Evolutionary conservation across 1,140 invertebrate species (phyloP).

Genomic region (Trichonephila inaurata): DNA sequence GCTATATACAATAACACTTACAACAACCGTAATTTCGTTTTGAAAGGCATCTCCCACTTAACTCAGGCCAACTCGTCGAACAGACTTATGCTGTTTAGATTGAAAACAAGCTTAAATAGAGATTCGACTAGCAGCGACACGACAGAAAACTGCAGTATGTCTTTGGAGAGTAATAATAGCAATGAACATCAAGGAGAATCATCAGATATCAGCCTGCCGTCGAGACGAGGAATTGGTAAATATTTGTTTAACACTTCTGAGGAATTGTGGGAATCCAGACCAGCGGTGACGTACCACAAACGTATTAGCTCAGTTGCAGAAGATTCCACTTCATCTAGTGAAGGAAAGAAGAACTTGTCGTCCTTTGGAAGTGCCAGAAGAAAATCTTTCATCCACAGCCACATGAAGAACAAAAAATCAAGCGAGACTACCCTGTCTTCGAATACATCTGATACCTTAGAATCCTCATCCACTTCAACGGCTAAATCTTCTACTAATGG

Average conservation of each 20-base stretch:
- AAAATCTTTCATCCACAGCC: conserved; percentile 72
- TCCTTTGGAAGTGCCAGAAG: conserved; percentile 66
- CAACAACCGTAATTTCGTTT: conserved; percentile 1
- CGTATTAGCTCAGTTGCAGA: not conserved
- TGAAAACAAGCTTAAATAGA: conserved; percentile 58
- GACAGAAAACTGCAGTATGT: conserved; percentile 69
- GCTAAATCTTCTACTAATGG: not conserved
- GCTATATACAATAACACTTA: conserved; percentile 67
- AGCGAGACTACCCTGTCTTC: conserved; percentile 75
- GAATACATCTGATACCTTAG: conserved; percentile 37
- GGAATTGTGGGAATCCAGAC: conserved; percentile 61
- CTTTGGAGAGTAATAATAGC: conserved; percentile 72
- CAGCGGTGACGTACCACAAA: conserved; percentile 42
- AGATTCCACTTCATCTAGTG: not conserved
- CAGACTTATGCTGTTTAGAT: conserved; percentile 41
- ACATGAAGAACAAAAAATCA: conserved; percentile 70
- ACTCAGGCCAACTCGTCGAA: conserved; percentile 1
- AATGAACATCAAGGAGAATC: conserved; percentile 48
- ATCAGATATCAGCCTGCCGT: conserved; percentile 25
- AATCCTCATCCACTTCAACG: conserved; percentile 24
- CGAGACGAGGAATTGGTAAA: conserved; percentile 56
- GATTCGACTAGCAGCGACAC: conserved; percentile 75
- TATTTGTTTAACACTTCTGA: conserved; percentile 72
- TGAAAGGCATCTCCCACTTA: not conserved
- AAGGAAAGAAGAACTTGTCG: conserved; percentile 41